Percentiles rank a stretch among this genome's conserved stretches.
phyloP scores from a whole-genome alignment of 1,140 invertebrate genomes.

The Cheumatopsyche charites region DNA sequence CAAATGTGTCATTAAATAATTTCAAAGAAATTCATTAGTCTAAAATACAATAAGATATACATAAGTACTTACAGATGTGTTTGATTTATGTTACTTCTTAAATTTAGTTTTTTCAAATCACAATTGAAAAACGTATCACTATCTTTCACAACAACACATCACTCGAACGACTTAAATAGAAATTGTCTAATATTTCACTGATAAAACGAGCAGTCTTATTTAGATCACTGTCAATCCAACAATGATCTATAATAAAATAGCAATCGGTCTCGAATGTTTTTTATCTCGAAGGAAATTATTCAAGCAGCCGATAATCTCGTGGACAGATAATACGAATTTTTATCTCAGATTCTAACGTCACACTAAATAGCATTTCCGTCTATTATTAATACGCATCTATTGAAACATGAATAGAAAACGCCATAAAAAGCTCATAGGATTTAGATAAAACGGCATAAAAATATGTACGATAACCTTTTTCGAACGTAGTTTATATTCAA shows the following conservation, averaged over 20 bases:
- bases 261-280: not conserved
- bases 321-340: not conserved
- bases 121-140: not conserved
- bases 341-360: not conserved
- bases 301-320: not conserved
- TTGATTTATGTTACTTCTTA: too few relatives aligned
- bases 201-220: not conserved
- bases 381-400: not conserved
- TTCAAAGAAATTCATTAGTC: too few relatives aligned
- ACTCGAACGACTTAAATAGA: not conserved
- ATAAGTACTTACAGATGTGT: too few relatives aligned
- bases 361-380: not conserved
- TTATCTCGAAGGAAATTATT: conserved; percentile 9
- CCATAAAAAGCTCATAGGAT: not conserved
- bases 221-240: not conserved
- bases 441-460: not conserved
- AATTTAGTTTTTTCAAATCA: too few relatives aligned
- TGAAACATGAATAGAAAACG: not conserved
- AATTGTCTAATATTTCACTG: not conserved
- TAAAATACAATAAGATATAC: too few relatives aligned
- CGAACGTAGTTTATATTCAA: not conserved
- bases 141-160: conserved; percentile 6
- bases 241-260: not conserved
- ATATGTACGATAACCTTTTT: not conserved
- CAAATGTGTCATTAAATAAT: too few relatives aligned